Evolutionary conservation across 2,888 invertebrate genomes (phyloP), one percentile per base, ranked within the genome.

Genomic region (Caradrina clavipalpis): DNA sequence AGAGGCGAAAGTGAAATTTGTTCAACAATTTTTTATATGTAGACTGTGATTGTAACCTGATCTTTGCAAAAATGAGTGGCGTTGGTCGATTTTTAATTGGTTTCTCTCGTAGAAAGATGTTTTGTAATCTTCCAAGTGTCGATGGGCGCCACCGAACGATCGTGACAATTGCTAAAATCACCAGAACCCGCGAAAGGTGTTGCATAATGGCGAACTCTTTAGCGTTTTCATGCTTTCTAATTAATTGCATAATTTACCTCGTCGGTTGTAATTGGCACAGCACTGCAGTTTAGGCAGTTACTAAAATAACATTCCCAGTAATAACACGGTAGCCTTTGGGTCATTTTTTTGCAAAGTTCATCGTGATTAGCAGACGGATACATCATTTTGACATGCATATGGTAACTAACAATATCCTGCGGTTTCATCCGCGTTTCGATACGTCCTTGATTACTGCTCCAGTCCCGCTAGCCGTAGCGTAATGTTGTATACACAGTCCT

Each of bases 151-250:
- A 67, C 68, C 39, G 54, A 54, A 59, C 58, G 50, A 53, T 77
- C 56, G 71, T 69, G 80, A 78, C 80, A 80, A 80, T 81, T 78
- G 59, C 62, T 61, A 76, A 75, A 80, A 75, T 75, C 61, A 13
- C 55, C 53, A 64, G 69, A 74, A 66, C 54, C 69, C 69, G 73
- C 68, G 75, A 80, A 81, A 78, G 76, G 57, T 62, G 60, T 86
- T 86, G 62, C 69, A 76, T 83, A 84, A 85, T 66, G 56, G 54
- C 63, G 26, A 66, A 80, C 71, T 73, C 76, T 76, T 74, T 73
- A 69, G 66, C 67, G 65, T 82, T 88, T 89, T 86, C 81, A 87
- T 87, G 86, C 90, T 90, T 90, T 90, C 90, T 87, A 88, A 87
- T 89, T 85, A 86, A 86, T 88, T 88, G 80, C 82, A 81, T 81